Conservation (phyloP, 2,797 vertebrate species). For the Enteromius afrohamiltoni region DNA sequence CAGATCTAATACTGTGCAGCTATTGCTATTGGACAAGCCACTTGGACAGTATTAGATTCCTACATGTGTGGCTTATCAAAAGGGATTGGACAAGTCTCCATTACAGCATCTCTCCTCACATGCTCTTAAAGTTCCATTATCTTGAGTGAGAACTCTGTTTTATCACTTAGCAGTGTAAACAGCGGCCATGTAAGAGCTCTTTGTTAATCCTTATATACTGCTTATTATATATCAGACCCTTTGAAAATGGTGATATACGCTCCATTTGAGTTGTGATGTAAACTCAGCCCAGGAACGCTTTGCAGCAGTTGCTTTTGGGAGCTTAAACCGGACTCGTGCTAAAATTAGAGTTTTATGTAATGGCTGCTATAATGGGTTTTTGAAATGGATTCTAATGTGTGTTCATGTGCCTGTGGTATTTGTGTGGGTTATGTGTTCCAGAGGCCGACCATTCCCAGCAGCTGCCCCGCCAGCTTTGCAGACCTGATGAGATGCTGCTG, state of each 20-base stretch:
- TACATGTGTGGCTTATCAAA: constrained; percentile 27
- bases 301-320: constrained; percentile 26
- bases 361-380: constrained; percentile 38
- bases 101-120: constrained; percentile 7
- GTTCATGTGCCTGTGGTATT: constrained; percentile 21
- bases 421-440: constrained; percentile 64
- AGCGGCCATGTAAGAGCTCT: constrained; percentile 22
- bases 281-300: constrained; percentile 22
- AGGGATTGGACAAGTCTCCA: not conserved
- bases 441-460: constrained; percentile 96
- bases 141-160: constrained; percentile 1
- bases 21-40: not conserved
- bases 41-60: constrained; percentile 3
- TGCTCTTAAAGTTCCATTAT: constrained; percentile 33
- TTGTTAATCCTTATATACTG: constrained; percentile 7
- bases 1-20: constrained; percentile 7
- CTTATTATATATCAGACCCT: constrained; percentile 22
- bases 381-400: constrained; percentile 38
- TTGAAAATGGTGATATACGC: not conserved
- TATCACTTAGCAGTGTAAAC: constrained; percentile 25
- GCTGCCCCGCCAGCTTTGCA: constrained; percentile 95
- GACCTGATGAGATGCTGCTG: constrained; percentile 94
- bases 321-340: constrained; percentile 14
- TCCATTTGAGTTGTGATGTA: constrained; percentile 25
- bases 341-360: constrained; percentile 41